Evolutionary conservation across 2,113 vertebrate species (phyloP), one percentile per base, ranked within the genome.

Genomic region (Xiphias gladius): DNA sequence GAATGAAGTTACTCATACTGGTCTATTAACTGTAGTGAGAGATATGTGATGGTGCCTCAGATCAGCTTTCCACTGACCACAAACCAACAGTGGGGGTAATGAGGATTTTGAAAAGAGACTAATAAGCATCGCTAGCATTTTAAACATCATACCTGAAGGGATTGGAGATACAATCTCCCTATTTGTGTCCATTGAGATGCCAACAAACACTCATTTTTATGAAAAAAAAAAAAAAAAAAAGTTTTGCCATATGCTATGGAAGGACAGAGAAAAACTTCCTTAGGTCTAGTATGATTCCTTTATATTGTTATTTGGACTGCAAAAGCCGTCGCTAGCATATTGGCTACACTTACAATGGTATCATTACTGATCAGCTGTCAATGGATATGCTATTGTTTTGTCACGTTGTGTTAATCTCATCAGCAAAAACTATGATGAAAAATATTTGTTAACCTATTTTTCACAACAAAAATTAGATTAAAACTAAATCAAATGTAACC

Each of bases 1-100:
- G 67, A 89, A 90, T 83, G 79, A 88, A 80, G 90, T 91, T 86
- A 84, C 83, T 91, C 79, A 79, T 83, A 73, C 65, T 24, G 55
- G 66, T 88, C 85, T 86, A 84, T 90, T 86, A 83, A 77, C 70
- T 84, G 76, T 35, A 76, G 75, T 63, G 52, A 68, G 77, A 87
- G 80, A 83, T 82, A 65, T 72, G 78, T 59, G 62, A 75, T 28
- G 39, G 72, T 64, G 69, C 65, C 75, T 62, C 17, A 10, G 20
- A 55, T 77, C 64, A 83, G 58, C 48, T 76, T 65, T 48, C 59
- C 63, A 73, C 63, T 78, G 75, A 86, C 85, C 82, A 73, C 73
- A 85, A 80, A 61, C 22, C 61, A 75, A 69, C 62, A 82, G 62
- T 30, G 43, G 67, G 78, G 62, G 26, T 69, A 30, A 52, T 22